These are phyloP conservation scores for Chunga burmeisteri DNA, from an alignment of 2,113 vertebrate genomes.

Conservation along the genomic window DNA sequence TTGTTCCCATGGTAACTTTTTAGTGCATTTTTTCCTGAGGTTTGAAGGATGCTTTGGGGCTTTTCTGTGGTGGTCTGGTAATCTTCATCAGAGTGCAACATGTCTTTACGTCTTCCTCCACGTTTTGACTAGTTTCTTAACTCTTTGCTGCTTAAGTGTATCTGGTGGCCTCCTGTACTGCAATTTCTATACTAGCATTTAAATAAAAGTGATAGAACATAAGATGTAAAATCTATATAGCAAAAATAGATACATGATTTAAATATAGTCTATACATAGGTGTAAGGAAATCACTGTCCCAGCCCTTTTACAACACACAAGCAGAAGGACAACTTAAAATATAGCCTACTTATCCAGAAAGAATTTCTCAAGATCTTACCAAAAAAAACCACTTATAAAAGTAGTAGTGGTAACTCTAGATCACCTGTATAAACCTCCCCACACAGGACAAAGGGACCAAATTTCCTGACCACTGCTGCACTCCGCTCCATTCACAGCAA, in stretches of 20 bases:
- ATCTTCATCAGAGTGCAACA: constrained; percentile 64
- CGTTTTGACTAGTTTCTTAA: constrained; percentile 55
- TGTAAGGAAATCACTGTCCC: not conserved
- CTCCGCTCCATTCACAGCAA: not conserved
- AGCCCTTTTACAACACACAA: not conserved
- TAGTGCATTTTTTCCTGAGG: constrained; percentile 56
- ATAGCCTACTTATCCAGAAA: not conserved
- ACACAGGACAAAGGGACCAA: not conserved
- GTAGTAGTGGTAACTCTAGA: not conserved
- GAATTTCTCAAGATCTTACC: not conserved
- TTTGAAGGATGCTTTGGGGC: constrained; percentile 67
- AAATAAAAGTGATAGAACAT: not conserved
- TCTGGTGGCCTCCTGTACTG: not conserved
- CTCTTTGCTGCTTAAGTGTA: not conserved
- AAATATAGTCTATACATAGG: not conserved
- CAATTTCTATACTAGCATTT: not conserved
- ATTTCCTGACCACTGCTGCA: not conserved
- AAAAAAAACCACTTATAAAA: not conserved
- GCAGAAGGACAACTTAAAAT: not conserved
- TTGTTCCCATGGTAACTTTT: constrained; percentile 73
- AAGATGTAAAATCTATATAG: not conserved
- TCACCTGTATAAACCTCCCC: not conserved
- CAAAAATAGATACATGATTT: not conserved
- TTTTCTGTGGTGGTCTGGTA: constrained; percentile 67
- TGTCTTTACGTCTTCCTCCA: constrained; percentile 33